These are phyloP conservation scores for Athalia rosae DNA, from an alignment of 2,888 invertebrate genomes.

Conservation along the genomic window DNA sequence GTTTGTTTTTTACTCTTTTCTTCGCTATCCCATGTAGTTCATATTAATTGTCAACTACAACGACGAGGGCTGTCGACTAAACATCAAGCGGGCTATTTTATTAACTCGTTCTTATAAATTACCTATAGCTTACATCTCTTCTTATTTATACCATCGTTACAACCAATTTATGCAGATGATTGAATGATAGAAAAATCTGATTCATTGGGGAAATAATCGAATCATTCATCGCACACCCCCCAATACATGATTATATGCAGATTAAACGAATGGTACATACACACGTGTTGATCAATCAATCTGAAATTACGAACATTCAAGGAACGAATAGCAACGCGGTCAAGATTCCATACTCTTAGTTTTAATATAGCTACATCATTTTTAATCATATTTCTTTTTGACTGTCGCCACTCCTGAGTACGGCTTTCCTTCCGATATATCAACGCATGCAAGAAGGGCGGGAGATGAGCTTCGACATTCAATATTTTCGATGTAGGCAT, in stretches of 20 bases:
- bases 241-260: not conserved
- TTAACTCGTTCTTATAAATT: not conserved
- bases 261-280: not conserved
- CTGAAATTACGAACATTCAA: not conserved
- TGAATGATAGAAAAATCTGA: constrained; percentile 10
- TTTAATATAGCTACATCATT: constrained; percentile 6
- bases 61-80: constrained; percentile 25
- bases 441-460: constrained; percentile 14
- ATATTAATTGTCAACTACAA: not conserved
- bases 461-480: not conserved
- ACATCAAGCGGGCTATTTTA: constrained; percentile 22
- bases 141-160: too few relatives aligned
- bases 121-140: too few relatives aligned
- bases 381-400: not conserved
- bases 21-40: not conserved
- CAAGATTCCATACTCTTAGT: not conserved
- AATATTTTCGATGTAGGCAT: constrained; percentile 23
- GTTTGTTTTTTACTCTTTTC: not conserved
- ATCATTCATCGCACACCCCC: not conserved
- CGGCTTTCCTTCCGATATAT: constrained; percentile 5
- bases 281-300: not conserved
- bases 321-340: constrained; percentile 5
- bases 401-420: constrained; percentile 26
- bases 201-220: not conserved
- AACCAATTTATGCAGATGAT: not conserved